Evolutionary conservation across 1,140 invertebrate genomes (phyloP).

Genomic region (Bombyx mori): ASM3026992v2 NC_085107.1:10783001-10783500

Average conservation of each 20-base stretch:
- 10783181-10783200: conserved; percentile 23
- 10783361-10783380: conserved; percentile 62
- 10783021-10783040: conserved; percentile 20
- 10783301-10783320: conserved; percentile 35
- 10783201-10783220: conserved; percentile 34
- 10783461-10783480: conserved; percentile 65
- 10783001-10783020: conserved; percentile 22
- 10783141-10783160: conserved; percentile 11
- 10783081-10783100: conserved; percentile 15
- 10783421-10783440: conserved; percentile 68
- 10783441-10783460: conserved; percentile 61
- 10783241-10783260: conserved; percentile 34
- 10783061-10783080: conserved; percentile 43
- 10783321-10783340: conserved; percentile 57
- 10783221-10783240: conserved; percentile 65
- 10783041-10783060: conserved; percentile 14
- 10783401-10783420: conserved; percentile 63
- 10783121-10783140: conserved; percentile 12
- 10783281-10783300: conserved; percentile 7
- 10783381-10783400: conserved; percentile 65
- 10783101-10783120: conserved; percentile 10
- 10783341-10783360: conserved; percentile 58
- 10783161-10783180: conserved; percentile 44
- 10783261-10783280: conserved; percentile 28
- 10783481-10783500: conserved; percentile 65